These are phyloP conservation scores for Acanthisitta chloris DNA, from an alignment of 2,113 vertebrate genomes.

Conservation along the genomic window DNA sequence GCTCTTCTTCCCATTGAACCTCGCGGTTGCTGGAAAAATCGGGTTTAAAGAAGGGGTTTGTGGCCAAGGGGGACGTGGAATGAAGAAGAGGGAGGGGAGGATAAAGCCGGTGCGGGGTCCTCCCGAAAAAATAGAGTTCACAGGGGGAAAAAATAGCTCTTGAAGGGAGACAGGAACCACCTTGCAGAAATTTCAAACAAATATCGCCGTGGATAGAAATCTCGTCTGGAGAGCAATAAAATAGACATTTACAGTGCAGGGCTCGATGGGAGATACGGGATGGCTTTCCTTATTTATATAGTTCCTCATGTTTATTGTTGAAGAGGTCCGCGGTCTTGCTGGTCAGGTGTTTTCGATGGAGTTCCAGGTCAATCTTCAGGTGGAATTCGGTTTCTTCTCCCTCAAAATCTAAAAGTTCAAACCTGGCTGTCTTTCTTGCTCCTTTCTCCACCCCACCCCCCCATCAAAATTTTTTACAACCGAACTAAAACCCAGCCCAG, in stretches of 20 bases:
- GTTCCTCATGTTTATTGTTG: not conserved
- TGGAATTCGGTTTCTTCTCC: not conserved
- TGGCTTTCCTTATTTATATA: fast-evolving
- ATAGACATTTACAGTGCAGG: not conserved
- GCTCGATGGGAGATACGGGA: not conserved
- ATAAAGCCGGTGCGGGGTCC: not conserved
- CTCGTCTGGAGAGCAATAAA: conserved; percentile 1
- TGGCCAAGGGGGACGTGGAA: not conserved
- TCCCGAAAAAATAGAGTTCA: not conserved
- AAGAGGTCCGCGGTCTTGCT: fast-evolving
- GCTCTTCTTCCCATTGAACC: not conserved
- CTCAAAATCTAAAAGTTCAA: not conserved
- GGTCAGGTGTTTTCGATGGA: not conserved
- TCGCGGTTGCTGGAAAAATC: not conserved
- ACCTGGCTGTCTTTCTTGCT: fast-evolving
- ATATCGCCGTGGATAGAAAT: not conserved
- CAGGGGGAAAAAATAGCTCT: not conserved
- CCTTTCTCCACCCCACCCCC: not conserved
- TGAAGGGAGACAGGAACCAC: conserved; percentile 9
- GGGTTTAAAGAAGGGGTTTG: not conserved
- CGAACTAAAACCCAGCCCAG: not conserved
- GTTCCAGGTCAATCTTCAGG: not conserved
- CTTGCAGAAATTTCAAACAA: conserved; percentile 28
- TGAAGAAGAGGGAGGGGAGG: no score
- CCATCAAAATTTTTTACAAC: not conserved